Percentiles rank a stretch among this genome's conserved stretches.
These are phyloP conservation scores for Acanthiza pusilla DNA, from an alignment of 2,797 vertebrate species.

Conservation along the genomic window DNA sequence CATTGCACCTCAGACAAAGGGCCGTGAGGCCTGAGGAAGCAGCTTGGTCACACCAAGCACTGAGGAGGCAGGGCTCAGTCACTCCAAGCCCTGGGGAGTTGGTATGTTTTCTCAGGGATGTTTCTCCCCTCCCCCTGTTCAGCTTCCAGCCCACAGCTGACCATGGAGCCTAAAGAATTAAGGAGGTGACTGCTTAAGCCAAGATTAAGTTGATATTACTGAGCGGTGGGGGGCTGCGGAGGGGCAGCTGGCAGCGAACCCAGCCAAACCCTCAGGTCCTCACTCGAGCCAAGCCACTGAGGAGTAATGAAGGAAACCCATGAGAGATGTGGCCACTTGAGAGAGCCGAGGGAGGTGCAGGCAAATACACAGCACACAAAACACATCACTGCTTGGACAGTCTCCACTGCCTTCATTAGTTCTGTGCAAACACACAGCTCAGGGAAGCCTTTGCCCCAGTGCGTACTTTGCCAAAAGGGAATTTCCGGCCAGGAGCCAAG, in stretches of 20 bases:
- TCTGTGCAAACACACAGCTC: neutral
- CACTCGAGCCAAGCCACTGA: neutral
- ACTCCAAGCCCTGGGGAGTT: neutral
- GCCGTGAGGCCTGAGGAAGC: neutral
- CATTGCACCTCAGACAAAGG: neutral
- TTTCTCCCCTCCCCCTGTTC: neutral
- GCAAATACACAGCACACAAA: neutral
- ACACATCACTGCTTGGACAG: neutral
- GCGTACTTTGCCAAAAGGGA: neutral
- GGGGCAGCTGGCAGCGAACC: neutral
- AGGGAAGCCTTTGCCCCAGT: slow-evolving; percentile 13
- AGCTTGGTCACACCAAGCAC: neutral
- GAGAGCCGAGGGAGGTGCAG: neutral
- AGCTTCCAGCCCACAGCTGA: neutral
- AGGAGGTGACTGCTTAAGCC: neutral
- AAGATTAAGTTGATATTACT: neutral
- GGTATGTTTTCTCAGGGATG: neutral
- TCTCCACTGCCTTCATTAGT: neutral
- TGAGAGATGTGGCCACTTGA: neutral
- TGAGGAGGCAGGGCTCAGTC: neutral
- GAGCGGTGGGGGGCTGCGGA: neutral
- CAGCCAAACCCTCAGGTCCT: neutral
- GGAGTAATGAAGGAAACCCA: neutral
- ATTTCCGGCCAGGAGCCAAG: slow-evolving; percentile 34
- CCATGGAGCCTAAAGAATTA: neutral